A percentile compares a stretch with the other conserved stretches of the same genome.
These are phyloP conservation scores for Semnornis frantzii DNA, from an alignment of 2,113 vertebrate genomes.

Conservation along the genomic window DNA sequence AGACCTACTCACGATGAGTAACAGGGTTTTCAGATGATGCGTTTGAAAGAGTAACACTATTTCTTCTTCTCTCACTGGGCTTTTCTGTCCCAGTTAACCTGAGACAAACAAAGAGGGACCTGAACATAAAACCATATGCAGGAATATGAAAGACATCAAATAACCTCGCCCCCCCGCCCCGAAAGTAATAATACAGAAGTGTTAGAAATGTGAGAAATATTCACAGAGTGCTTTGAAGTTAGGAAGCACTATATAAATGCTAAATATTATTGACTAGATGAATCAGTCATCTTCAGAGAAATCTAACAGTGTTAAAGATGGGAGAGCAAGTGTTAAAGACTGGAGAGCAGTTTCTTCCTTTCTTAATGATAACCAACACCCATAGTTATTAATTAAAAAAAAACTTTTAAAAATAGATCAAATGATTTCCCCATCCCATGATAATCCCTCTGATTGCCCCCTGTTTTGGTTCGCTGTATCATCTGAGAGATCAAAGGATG, in stretches of 20 bases:
- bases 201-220: neutral
- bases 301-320: slow-evolving; percentile 25
- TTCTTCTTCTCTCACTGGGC: neutral
- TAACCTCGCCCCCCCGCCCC: neutral
- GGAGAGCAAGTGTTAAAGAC: slow-evolving; percentile 32
- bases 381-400: slow-evolving; percentile 60
- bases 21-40: neutral
- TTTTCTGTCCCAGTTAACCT: neutral
- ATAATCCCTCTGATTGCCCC: slow-evolving; percentile 64
- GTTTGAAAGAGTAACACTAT: neutral
- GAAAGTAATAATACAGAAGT: neutral
- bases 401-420: slow-evolving; percentile 69
- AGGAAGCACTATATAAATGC: slow-evolving; percentile 41
- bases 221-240: slow-evolving; percentile 56
- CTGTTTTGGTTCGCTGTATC: slow-evolving; percentile 65
- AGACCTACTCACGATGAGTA: neutral
- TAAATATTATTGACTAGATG: slow-evolving; percentile 49
- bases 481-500: slow-evolving; percentile 66
- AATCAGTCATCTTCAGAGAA: slow-evolving; percentile 58
- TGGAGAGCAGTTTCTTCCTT: slow-evolving; percentile 24
- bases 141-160: neutral
- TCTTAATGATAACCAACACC: slow-evolving; percentile 57
- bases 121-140: neutral
- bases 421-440: slow-evolving; percentile 42
- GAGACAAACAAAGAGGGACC: neutral